phyloP scores from a whole-genome alignment of 2,113 vertebrate genomes.

The rat (Rattus norvegicus) region GRCr8 NC_086039.1:101409501-101410000 shows the following conservation, averaged over 20 bases:
- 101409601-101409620: slow-evolving; percentile 6
- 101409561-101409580: neutral
- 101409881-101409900: neutral
- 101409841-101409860: neutral
- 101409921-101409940: neutral
- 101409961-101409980: neutral
- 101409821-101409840: neutral
- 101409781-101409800: neutral
- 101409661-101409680: neutral
- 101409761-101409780: neutral
- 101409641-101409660: slow-evolving; percentile 23
- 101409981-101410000: neutral
- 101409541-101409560: neutral
- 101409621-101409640: slow-evolving; percentile 29
- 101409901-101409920: neutral
- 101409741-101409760: neutral
- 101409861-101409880: neutral
- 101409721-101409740: slow-evolving; percentile 37
- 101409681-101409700: neutral
- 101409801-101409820: neutral
- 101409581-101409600: neutral
- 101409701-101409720: slow-evolving; percentile 7
- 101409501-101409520: neutral
- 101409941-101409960: neutral
- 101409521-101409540: neutral